A percentile compares a stretch with the other conserved stretches of the same genome.
These are phyloP conservation scores for Caradrina clavipalpis DNA, from an alignment of 2,888 invertebrate species.

Conservation along the genomic window DNA sequence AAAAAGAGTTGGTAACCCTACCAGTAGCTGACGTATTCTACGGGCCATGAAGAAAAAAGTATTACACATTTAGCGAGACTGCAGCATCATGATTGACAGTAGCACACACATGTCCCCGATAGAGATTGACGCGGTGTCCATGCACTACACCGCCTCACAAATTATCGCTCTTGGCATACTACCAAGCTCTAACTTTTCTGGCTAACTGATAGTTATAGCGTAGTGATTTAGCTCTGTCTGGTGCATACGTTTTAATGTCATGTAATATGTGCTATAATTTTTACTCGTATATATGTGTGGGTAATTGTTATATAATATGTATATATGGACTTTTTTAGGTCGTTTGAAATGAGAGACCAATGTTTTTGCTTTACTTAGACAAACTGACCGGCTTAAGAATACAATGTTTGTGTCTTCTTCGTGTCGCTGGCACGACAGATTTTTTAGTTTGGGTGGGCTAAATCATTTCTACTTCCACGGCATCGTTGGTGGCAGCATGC, in stretches of 20 bases:
- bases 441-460: no score
- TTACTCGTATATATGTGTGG: no score
- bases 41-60: constrained; percentile 47
- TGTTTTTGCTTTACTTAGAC: no score
- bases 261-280: constrained; percentile 18
- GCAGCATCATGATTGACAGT: constrained; percentile 67
- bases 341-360: no score
- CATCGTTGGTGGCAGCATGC: no score
- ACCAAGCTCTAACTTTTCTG: constrained; percentile 73
- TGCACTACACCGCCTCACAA: constrained; percentile 75
- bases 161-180: constrained; percentile 78
- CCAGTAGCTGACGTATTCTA: constrained; percentile 22
- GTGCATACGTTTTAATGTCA: constrained; percentile 13
- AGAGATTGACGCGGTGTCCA: constrained; percentile 74
- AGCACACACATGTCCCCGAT: constrained; percentile 58
- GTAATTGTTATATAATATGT: no score
- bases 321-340: no score
- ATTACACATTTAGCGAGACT: constrained; percentile 51
- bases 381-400: no score
- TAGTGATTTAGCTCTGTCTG: constrained; percentile 27
- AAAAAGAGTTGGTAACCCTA: no score
- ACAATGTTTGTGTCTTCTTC: no score
- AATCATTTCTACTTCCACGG: no score
- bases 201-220: constrained; percentile 41
- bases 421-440: no score